Conservation (phyloP, 2,113 vertebrate genomes). For the Castor canadensis region DNA sequence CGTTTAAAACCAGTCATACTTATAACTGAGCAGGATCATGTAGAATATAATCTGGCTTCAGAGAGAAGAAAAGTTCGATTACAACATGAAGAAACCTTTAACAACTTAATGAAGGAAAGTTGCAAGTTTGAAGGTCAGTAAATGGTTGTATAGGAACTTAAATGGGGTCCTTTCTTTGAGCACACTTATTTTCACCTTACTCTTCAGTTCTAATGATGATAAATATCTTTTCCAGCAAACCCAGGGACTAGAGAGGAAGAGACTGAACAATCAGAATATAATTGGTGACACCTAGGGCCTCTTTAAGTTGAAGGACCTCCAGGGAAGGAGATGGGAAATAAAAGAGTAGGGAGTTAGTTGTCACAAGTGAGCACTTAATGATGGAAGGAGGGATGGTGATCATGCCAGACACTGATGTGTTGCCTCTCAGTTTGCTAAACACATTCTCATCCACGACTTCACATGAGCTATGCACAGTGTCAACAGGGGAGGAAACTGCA, state of each 20-base stretch:
- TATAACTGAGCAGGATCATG: conserved; percentile 79
- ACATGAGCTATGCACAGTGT: background rate
- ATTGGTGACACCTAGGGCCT: background rate
- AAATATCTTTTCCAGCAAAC: background rate
- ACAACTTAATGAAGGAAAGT: conserved; percentile 83
- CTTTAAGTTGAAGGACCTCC: background rate
- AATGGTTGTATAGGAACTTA: background rate
- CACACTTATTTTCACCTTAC: background rate
- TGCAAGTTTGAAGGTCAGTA: conserved; percentile 74
- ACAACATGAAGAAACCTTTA: conserved; percentile 82
- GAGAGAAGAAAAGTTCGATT: conserved; percentile 86
- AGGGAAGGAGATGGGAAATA: background rate
- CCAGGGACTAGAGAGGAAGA: background rate
- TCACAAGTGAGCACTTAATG: background rate
- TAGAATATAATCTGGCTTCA: conserved; percentile 85
- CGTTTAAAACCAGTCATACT: conserved; percentile 83
- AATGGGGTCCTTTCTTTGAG: background rate
- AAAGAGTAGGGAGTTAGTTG: background rate
- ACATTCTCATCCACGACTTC: background rate
- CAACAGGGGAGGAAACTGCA: background rate
- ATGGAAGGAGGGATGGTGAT: too few relatives aligned
- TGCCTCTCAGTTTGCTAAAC: background rate
- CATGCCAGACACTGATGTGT: rapidly evolving
- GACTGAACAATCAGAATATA: background rate
- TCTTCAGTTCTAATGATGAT: background rate